Evolutionary conservation across 2,888 invertebrate genomes (phyloP), one percentile per base, ranked within the genome.

Genomic region (Neria commutata): DNA sequence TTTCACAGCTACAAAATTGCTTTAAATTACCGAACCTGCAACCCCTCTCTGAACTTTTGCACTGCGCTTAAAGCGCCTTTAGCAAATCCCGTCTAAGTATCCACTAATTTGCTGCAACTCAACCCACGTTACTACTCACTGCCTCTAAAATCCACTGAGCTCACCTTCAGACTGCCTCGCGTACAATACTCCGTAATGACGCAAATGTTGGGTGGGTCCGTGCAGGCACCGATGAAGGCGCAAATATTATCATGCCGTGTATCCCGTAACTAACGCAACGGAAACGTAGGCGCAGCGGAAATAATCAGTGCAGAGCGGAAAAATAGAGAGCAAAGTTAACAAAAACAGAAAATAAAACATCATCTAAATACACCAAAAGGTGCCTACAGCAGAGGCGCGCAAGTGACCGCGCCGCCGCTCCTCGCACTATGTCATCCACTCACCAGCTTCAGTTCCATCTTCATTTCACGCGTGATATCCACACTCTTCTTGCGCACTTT

Each of bases 391-490:
- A 29, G 6, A 29, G 29, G 11, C 29, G 29, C 11, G 11, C n/a
- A n/a, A n/a, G n/a, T n/a, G n/a, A n/a, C n/a, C n/a, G n/a, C n/a
- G n/a, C 8, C 23, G 11, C 42, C 19, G 45, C 25, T 16, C 5
- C 23, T 16, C 21, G 23, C 16, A 10, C 16, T 33, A 34, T 17
- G 17, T 16, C 17, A 2, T 3, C 58, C 40, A 21, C 46, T 85
- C 80, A 92, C 92, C 83, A 92, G 87, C 86, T 95, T 95, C 1
- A 96, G 85, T 83, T 96, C 95, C 78, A 94, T 95, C 78, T 94
- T 94, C 86, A 95, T 93, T 75, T 91, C 91, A 47, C 95, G 85
- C 4, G 89, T 94, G 53, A 96, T 92, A 72, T 95, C 95, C 17
- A 96, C 90, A 56, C 90, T 90, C 76, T 91, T 92, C 76, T 94